Base-by-base conservation (phyloP, 2,888 invertebrate genomes). In the Carterocephalus palaemon region DNA sequence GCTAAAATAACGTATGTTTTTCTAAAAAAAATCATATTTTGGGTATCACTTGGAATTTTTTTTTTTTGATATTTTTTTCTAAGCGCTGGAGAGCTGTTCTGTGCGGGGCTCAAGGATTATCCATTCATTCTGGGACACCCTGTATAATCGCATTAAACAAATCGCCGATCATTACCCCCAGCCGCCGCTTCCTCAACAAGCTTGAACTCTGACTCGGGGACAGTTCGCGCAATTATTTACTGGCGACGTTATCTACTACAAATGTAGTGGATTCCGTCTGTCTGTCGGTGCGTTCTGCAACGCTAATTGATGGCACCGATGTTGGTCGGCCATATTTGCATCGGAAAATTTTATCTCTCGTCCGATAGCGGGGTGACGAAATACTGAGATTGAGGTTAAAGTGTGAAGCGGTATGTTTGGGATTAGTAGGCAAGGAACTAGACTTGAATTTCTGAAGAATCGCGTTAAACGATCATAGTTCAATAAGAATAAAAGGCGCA, bases 231-330 rank as follows among this genome's bases (percentile, higher is more conserved):
- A 46, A 38, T 46, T 38, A 46, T 46, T 46, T 46, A 46, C 38
- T 32, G 23, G 46, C 17, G 42, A 42, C 42, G 34, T 42, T 42
- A 42, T 42, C 42, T 42, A 28, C 42, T 42, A 42, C 42, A 42
- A 42, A 42, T 42, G 42, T 42, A 42, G 42, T 28, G 42, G 42
- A 43, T 43, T 43, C 34, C 34, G 42, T 43, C 42, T 36, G 42
- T 43, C 42, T 43, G 42, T 43, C 42, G 34, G 42, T 42, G 33
- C 12, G 41, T 43, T 43, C 28, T 36, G 42, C 34, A 43, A 43
- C 42, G 42, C 34, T 43, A 36, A 43, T 43, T 43, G 42, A 43
- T 43, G 13, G 34, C 17, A 28, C 42, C 12, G 16, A 26, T 36
- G 26, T 20, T 13, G 10, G 3, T 15, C 23, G 17, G 24, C 40